Base-by-base conservation (phyloP, 2,888 invertebrate genomes). In the Agapostemon virescens region DNA sequence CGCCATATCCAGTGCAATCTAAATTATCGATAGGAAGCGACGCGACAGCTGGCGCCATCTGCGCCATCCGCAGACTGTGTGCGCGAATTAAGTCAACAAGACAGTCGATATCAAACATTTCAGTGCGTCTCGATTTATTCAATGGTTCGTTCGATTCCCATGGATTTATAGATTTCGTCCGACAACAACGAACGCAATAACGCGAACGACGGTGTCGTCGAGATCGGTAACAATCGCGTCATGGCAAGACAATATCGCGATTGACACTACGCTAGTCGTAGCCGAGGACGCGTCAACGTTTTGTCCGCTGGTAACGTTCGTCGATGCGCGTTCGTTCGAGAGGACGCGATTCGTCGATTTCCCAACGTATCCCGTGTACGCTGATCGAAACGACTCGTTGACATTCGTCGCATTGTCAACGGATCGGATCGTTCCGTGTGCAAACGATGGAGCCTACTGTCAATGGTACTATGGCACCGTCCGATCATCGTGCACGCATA, bases 371-470 rank as follows among this genome's bases (percentile, higher is more conserved):
- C 0, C 7, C 9, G 52, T 20, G 63, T 13, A 38, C 9, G 0
- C 11, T 3, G 0, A n/a, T 0, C 17, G 45, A 7, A 15, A 55
- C 0, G 36, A 40, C 3, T 20, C 17, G 26, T 38, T 23, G 20
- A n/a, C 13, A 6, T 61, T 17, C 26, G 30, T 67, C 1, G 9
- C 26, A 23, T 55, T 3, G 20, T 36, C 40, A 71, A 63, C 42
- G 7, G 26, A 45, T 72, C 20, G 17, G 30, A 64, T 30, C 7
- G 36, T 58, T 33, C 23, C n/a, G 9, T 20, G 76, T 74, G 76
- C 69, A 77, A 55, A 74, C 77, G 83, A 82, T 75, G 72, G n/a
- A 13, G 36, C 75, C 64, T 61, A 63, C 78, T 81, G 83, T 84
- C 84, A 83, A 84, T 80, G 0, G 38, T 61, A 66, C 84, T 78